Evolutionary conservation across 2,113 vertebrate genomes (phyloP).

Genomic region (Eublepharis macularius): DNA sequence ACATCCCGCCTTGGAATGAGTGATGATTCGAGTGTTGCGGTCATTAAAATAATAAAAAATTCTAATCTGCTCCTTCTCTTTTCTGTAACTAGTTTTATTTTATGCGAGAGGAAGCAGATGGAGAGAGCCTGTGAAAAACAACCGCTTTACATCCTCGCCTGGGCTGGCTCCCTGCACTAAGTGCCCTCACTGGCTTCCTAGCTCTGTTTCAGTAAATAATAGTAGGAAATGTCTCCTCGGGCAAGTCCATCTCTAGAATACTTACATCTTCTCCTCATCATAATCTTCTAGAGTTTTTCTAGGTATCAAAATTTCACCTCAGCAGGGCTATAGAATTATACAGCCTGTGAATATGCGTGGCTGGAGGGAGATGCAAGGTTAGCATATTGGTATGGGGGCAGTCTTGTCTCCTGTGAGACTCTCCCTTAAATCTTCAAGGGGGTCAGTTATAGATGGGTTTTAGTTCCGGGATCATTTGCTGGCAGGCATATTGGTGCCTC

Average conservation of each 20-base stretch:
- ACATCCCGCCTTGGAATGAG: neutral
- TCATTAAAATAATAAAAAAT: slow-evolving; percentile 11
- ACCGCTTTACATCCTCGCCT: slow-evolving; percentile 9
- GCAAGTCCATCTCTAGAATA: neutral
- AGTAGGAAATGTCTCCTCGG: neutral
- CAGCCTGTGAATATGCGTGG: neutral
- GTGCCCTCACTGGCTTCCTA: neutral
- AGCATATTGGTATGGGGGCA: neutral
- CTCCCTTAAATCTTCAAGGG: neutral
- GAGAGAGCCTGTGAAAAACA: neutral
- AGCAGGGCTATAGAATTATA: neutral
- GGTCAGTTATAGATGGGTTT: neutral
- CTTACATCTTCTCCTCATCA: neutral
- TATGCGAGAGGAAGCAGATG: neutral
- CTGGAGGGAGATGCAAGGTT: neutral
- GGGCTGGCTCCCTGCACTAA: neutral
- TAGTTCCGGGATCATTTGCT: neutral
- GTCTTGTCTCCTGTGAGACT: neutral
- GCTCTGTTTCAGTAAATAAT: neutral
- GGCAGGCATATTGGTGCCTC: neutral
- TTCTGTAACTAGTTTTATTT: neutral
- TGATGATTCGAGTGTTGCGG: neutral
- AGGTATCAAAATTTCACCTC: neutral
- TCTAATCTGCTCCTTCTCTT: neutral
- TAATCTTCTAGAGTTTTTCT: neutral